A percentile compares a stretch with the other conserved stretches of the same genome.
Conservation (phyloP, 1,140 invertebrate genomes). For the Araneus ventricosus region DNA sequence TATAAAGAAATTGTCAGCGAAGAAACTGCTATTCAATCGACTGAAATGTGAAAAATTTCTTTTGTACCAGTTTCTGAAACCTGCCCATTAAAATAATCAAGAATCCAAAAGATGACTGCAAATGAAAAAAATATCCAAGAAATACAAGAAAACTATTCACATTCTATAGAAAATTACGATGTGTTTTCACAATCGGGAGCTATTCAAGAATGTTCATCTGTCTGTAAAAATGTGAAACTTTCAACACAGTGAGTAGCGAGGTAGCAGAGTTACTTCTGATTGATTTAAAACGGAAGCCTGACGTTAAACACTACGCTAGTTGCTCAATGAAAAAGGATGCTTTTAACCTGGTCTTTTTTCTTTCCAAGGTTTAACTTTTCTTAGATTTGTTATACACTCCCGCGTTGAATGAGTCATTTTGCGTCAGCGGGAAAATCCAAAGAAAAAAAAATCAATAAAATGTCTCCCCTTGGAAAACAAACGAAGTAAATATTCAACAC, state of each 20-base stretch:
- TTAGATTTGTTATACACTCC: neutral
- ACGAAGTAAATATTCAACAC: neutral
- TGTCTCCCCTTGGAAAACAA: conserved; percentile 6
- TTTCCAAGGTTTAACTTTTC: neutral
- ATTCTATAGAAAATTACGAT: too few species aligned
- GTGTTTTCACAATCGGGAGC: too few species aligned
- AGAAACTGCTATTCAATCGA: too few species aligned
- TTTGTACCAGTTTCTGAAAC: too few species aligned
- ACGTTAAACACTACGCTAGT: too few species aligned
- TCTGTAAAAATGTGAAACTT: neutral
- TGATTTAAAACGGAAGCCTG: neutral
- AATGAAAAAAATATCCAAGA: too few species aligned
- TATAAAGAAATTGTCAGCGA: too few species aligned
- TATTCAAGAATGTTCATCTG: too few species aligned
- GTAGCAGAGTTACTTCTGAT: neutral
- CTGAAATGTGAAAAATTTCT: too few species aligned
- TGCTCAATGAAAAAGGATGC: neutral
- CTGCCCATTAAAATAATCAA: too few species aligned
- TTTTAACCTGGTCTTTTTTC: neutral
- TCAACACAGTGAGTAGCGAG: neutral
- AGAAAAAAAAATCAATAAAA: neutral
- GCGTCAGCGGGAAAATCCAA: neutral
- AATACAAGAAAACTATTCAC: too few species aligned
- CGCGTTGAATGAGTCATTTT: neutral
- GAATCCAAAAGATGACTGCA: too few species aligned